Evolutionary conservation across 2,797 vertebrate genomes (phyloP).

Genomic region (Clarias laeviceps): DNA sequence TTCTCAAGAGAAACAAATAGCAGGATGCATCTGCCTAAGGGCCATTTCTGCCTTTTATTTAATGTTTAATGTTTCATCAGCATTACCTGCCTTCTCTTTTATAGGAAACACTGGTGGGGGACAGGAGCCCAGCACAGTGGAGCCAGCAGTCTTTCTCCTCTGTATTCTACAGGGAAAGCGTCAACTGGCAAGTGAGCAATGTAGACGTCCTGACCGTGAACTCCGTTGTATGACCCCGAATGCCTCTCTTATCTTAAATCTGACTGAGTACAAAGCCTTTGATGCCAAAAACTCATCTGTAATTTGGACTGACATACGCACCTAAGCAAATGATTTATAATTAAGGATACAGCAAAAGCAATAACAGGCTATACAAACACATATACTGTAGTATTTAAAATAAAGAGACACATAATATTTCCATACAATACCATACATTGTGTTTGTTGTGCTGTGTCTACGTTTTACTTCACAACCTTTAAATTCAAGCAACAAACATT

Average conservation of each 20-base stretch:
- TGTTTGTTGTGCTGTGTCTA: neutral
- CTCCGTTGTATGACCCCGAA: neutral
- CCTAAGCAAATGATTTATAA: conserved; percentile 7
- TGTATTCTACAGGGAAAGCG: conserved; percentile 61
- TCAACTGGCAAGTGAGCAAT: conserved; percentile 57
- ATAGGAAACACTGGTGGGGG: conserved; percentile 68
- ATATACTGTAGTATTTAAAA: neutral
- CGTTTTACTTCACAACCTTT: neutral
- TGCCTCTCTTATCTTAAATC: neutral
- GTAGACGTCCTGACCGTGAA: neutral
- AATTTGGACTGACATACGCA: conserved; percentile 14
- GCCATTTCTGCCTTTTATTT: conserved; percentile 24
- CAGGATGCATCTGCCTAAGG: conserved; percentile 44
- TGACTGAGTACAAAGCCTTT: neutral
- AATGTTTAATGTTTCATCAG: neutral
- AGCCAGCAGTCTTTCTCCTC: conserved; percentile 60
- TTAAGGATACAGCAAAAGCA: conserved; percentile 24
- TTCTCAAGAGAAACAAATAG: conserved; percentile 11
- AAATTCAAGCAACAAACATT: neutral
- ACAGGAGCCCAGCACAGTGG: conserved; percentile 53
- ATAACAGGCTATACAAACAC: neutral
- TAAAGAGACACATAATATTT: no score
- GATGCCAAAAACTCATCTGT: neutral
- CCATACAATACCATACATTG: no score
- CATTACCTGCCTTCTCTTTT: conserved; percentile 29